A percentile compares a stretch with the other conserved stretches of the same genome.
These are phyloP conservation scores for Illadopsis cleaveri DNA, from an alignment of 2,113 vertebrate species.

Conservation along the genomic window DNA sequence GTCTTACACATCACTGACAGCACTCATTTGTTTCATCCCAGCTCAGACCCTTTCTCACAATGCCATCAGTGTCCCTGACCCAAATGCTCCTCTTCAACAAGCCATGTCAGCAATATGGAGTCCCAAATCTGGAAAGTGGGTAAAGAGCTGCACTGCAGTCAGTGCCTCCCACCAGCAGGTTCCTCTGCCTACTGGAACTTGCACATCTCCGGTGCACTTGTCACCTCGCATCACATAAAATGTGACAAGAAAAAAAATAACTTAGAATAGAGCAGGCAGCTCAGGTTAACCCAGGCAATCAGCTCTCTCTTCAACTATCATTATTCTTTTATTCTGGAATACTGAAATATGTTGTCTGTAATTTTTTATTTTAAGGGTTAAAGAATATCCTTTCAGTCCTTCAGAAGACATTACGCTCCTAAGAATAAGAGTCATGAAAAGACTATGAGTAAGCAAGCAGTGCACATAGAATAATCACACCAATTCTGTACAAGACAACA, in stretches of 20 bases:
- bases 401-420: not conserved
- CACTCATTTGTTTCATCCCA: not conserved
- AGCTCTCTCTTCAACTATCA: not conserved
- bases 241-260: not conserved
- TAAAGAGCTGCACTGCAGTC: not conserved
- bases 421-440: not conserved
- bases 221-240: not conserved
- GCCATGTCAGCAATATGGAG: not conserved
- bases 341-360: not conserved
- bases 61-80: not conserved
- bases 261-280: not conserved
- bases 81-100: not conserved
- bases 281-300: not conserved
- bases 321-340: not conserved
- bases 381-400: not conserved
- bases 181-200: not conserved
- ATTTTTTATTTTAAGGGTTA: constrained; percentile 35
- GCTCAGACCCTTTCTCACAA: not conserved
- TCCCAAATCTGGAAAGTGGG: not conserved
- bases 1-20: not conserved
- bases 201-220: not conserved
- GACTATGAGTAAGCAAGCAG: not conserved
- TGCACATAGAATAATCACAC: not conserved
- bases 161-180: not conserved
- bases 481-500: not conserved